Conservation (phyloP, 2,113 vertebrate genomes). For the Lepisosteus osseus region DNA sequence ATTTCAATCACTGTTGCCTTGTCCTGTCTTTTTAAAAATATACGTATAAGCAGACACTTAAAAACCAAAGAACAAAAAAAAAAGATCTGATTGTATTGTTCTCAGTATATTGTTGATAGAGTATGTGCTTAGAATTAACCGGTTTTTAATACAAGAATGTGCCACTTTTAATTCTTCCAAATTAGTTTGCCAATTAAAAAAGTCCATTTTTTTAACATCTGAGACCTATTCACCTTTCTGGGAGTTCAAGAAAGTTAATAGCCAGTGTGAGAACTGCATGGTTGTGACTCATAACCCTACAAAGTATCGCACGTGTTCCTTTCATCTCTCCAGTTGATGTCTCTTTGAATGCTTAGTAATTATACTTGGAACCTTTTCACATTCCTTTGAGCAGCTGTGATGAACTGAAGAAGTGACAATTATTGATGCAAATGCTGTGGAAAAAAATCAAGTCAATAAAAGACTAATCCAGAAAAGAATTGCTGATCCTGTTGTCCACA, state of each 20-base stretch:
- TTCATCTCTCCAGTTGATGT: slow-evolving; percentile 3
- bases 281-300: slow-evolving; percentile 6
- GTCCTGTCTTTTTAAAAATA: no score
- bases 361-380: slow-evolving; percentile 9
- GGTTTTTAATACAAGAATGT: background rate
- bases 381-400: slow-evolving; percentile 10
- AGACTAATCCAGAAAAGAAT: background rate
- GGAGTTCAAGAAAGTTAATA: background rate
- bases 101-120: background rate
- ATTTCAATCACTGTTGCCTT: no score
- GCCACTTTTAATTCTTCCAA: background rate
- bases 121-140: background rate
- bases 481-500: background rate
- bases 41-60: background rate
- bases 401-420: slow-evolving; percentile 1
- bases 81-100: background rate
- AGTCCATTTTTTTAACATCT: background rate
- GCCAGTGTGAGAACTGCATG: background rate
- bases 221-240: background rate
- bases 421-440: background rate
- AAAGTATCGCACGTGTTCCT: background rate
- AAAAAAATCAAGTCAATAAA: background rate
- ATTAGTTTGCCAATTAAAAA: background rate
- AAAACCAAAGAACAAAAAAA: background rate
- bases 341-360: slow-evolving; percentile 8